Conservation (phyloP, 2,888 invertebrate species). For the Glaucopsyche alexis region DNA sequence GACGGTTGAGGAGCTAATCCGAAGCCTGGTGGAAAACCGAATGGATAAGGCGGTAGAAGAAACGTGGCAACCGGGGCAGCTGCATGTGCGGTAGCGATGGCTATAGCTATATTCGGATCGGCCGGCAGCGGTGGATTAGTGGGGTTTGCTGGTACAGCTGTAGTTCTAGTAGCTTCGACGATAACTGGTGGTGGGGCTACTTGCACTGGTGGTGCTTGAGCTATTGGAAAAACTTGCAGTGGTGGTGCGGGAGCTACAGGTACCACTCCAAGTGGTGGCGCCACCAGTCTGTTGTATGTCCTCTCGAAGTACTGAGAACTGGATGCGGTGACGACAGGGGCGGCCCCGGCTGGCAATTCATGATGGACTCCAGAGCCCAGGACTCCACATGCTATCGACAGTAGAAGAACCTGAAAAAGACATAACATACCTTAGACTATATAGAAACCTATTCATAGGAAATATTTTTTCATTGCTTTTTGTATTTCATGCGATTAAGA, state of each 20-base stretch:
- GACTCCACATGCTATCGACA: slow-evolving; percentile 52
- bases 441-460: too few relatives aligned
- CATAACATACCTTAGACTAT: slow-evolving; percentile 24
- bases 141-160: slow-evolving; percentile 38
- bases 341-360: slow-evolving; percentile 45
- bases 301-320: slow-evolving; percentile 85
- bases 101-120: slow-evolving; percentile 67
- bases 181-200: slow-evolving; percentile 38
- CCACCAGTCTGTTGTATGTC: slow-evolving; percentile 79
- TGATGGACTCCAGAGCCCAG: slow-evolving; percentile 57
- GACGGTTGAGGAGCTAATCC: slow-evolving; percentile 58
- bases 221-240: slow-evolving; percentile 34
- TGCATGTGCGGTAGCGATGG: slow-evolving; percentile 68
- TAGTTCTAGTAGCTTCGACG: slow-evolving; percentile 41
- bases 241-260: slow-evolving; percentile 36
- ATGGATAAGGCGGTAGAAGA: slow-evolving; percentile 68
- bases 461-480: too few relatives aligned
- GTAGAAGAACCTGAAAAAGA: slow-evolving; percentile 55
- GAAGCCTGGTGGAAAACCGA: slow-evolving; percentile 62
- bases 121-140: slow-evolving; percentile 45
- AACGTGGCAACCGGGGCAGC: slow-evolving; percentile 71
- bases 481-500: too few relatives aligned
- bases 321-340: slow-evolving; percentile 82
- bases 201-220: slow-evolving; percentile 36
- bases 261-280: slow-evolving; percentile 50